phyloP scores from a whole-genome alignment of 2,797 vertebrate species.

The Australoheros facetus region DNA sequence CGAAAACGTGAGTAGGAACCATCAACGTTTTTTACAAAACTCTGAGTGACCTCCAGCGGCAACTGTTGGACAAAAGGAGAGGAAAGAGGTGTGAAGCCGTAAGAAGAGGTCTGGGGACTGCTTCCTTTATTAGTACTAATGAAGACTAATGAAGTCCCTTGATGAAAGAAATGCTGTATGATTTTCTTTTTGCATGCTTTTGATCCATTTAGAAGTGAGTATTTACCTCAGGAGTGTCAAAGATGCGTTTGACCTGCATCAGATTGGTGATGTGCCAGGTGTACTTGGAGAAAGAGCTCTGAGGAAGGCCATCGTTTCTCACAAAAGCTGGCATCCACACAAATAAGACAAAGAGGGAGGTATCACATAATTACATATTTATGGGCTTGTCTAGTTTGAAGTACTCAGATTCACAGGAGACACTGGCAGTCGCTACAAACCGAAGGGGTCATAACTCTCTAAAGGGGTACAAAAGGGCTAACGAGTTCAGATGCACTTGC shows the following conservation, averaged over 20 bases:
- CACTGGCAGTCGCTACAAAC: not conserved
- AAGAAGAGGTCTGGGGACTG: no score
- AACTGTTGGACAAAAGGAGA: conserved; percentile 74
- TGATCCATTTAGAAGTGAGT: not conserved
- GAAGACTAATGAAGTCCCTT: not conserved
- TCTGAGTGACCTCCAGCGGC: conserved; percentile 89
- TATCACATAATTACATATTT: not conserved
- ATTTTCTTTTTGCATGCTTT: not conserved
- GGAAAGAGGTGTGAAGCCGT: not conserved
- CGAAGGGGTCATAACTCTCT: no score
- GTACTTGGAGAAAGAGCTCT: conserved; percentile 90
- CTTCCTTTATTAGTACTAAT: no score
- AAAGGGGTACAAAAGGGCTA: not conserved
- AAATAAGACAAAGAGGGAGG: not conserved
- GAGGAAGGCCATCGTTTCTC: conserved; percentile 84
- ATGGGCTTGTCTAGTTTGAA: not conserved
- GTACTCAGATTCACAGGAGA: not conserved
- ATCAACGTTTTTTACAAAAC: conserved; percentile 90
- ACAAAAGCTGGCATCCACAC: conserved; percentile 80
- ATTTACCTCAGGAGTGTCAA: conserved; percentile 89
- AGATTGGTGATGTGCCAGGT: conserved; percentile 93
- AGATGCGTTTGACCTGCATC: conserved; percentile 91
- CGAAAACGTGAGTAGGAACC: conserved; percentile 87
- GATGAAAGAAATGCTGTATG: not conserved
- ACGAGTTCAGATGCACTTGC: not conserved